Conservation (phyloP, 2,797 vertebrate genomes). For the Prunella strophiata region DNA sequence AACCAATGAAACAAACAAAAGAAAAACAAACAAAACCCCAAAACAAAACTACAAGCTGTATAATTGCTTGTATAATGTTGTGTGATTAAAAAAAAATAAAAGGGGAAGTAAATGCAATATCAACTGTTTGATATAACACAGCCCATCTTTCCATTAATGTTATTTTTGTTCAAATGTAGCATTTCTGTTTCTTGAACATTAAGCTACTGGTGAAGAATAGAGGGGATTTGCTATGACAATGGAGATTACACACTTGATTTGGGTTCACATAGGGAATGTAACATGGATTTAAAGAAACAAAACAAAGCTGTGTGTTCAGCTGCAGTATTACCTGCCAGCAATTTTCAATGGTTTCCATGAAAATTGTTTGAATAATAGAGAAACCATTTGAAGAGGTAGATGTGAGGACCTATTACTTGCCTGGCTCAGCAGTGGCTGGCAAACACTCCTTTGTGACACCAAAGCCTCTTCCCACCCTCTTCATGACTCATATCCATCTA, state of each 20-base stretch:
- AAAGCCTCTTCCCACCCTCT: background rate
- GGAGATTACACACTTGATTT: background rate
- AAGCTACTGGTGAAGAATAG: background rate
- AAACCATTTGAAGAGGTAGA: background rate
- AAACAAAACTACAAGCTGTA: background rate
- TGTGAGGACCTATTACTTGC: background rate
- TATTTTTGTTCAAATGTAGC: background rate
- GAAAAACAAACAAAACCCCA: background rate
- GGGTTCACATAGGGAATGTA: background rate
- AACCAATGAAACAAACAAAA: background rate
- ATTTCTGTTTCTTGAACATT: background rate
- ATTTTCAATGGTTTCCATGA: background rate
- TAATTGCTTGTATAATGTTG: background rate
- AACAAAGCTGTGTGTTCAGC: background rate
- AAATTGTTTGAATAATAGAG: background rate
- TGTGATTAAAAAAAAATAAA: background rate
- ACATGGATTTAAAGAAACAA: background rate
- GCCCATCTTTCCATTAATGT: background rate
- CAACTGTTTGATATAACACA: background rate
- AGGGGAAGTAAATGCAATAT: background rate
- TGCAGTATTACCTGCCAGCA: background rate
- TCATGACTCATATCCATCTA: background rate
- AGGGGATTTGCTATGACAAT: background rate
- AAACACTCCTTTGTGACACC: background rate
- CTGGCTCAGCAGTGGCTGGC: background rate